A percentile compares a stretch with the other conserved stretches of the same genome.
phyloP scores from a whole-genome alignment of 2,888 invertebrate species.

The Oligia fasciuncula region DNA sequence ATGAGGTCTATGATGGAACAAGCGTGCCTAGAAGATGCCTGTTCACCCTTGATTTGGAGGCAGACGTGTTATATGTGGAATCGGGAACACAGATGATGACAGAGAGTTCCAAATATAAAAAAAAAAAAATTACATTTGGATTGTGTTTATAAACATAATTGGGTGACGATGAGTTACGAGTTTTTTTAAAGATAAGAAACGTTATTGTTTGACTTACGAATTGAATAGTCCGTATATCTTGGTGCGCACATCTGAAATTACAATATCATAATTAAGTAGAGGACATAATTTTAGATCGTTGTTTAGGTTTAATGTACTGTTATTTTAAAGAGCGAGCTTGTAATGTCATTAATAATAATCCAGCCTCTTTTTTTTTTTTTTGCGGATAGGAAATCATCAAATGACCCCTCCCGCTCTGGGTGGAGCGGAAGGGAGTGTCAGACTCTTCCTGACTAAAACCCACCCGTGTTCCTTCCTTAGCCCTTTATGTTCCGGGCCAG shows the following conservation, averaged over 20 bases:
- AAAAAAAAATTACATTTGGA: too few relatives aligned
- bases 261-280: background rate
- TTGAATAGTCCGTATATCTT: background rate
- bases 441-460: too few relatives aligned
- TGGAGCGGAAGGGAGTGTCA: too few relatives aligned
- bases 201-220: background rate
- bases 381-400: too few relatives aligned
- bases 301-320: background rate
- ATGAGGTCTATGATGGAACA: background rate
- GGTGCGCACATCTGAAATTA: slow-evolving; percentile 60
- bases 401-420: too few relatives aligned
- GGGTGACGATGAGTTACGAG: background rate
- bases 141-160: too few relatives aligned
- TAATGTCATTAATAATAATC: background rate
- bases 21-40: background rate
- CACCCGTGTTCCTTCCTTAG: too few relatives aligned
- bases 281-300: background rate
- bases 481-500: too few relatives aligned
- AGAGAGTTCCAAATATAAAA: background rate
- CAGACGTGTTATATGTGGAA: background rate
- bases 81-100: background rate
- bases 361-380: background rate
- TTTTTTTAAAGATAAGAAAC: background rate
- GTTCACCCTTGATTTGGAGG: background rate
- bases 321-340: background rate